A percentile compares a stretch with the other conserved stretches of the same genome.
phyloP scores from a whole-genome alignment of 1,140 invertebrate species.

The Lepidotrigona ventralis region DNA sequence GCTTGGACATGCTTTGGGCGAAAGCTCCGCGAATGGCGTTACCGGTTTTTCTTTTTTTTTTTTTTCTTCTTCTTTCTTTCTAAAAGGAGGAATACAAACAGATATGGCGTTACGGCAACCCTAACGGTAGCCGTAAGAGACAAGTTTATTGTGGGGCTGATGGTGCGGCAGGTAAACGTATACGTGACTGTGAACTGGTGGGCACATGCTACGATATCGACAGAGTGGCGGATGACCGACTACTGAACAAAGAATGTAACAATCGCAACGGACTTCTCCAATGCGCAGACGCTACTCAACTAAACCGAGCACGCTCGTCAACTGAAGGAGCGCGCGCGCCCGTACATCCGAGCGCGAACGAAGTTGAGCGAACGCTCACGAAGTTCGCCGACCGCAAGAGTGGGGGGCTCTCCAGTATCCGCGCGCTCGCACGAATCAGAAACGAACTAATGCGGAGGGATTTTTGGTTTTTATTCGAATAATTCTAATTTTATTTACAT shows the following conservation, averaged over 20 bases:
- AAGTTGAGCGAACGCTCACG: neutral
- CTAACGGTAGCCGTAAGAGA: conserved; percentile 76
- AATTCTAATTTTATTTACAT: conserved; percentile 36
- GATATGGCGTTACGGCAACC: conserved; percentile 11
- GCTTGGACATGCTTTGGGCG: neutral
- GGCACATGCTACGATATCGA: conserved; percentile 76
- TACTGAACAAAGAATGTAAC: neutral
- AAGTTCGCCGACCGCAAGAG: neutral
- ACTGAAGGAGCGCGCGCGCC: conserved; percentile 14
- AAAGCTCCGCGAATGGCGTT: neutral
- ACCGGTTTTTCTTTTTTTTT: neutral
- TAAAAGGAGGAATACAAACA: neutral
- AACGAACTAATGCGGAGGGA: neutral
- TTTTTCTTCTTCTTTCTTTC: no score
- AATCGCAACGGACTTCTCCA: neutral
- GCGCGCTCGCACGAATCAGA: neutral
- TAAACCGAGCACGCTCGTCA: neutral
- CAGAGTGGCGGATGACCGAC: conserved; percentile 44
- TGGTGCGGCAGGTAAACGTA: conserved; percentile 69
- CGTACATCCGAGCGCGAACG: conserved; percentile 2
- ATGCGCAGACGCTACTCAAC: conserved; percentile 27
- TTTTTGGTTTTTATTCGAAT: conserved; percentile 10
- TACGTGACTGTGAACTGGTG: conserved; percentile 69
- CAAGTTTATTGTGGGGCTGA: conserved; percentile 72
- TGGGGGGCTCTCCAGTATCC: neutral